A percentile compares a stretch with the other conserved stretches of the same genome.
Evolutionary conservation across 2,888 invertebrate species (phyloP).

Genomic region (Metopia argyrocephala): DNA sequence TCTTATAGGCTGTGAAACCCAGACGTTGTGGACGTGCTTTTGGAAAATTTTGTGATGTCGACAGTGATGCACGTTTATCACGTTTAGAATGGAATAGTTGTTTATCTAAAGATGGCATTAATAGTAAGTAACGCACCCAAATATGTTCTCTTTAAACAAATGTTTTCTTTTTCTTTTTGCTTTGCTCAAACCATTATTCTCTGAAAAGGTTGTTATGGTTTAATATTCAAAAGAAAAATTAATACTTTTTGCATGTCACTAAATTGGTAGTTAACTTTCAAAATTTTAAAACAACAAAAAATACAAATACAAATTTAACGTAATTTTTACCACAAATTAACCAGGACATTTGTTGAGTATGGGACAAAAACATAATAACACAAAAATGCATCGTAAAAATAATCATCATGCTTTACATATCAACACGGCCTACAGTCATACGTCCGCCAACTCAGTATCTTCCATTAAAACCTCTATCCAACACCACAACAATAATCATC

Average conservation of each 20-base stretch:
- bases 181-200: too few species aligned
- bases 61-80: conserved; percentile 88
- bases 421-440: conserved; percentile 63
- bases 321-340: conserved; percentile 5
- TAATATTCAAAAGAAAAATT: neutral
- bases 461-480: conserved; percentile 36
- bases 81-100: conserved; percentile 92
- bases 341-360: conserved; percentile 58
- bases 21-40: conserved; percentile 93
- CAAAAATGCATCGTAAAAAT: conserved; percentile 57
- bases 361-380: conserved; percentile 61
- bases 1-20: conserved; percentile 88
- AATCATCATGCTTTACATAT: conserved; percentile 50
- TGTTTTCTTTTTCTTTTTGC: neutral
- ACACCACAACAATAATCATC: conserved; percentile 45
- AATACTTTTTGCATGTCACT: conserved; percentile 38
- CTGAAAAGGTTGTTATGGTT: neutral
- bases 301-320: neutral
- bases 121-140: conserved; percentile 83
- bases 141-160: neutral
- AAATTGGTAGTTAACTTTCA: conserved; percentile 33
- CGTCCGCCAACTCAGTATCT: conserved; percentile 43
- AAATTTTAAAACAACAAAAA: conserved; percentile 34
- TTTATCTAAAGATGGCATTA: conserved; percentile 88
- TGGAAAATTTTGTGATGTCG: conserved; percentile 91